phyloP scores from a whole-genome alignment of 2,113 vertebrate genomes.

The Pollimyrus isidori region DNA sequence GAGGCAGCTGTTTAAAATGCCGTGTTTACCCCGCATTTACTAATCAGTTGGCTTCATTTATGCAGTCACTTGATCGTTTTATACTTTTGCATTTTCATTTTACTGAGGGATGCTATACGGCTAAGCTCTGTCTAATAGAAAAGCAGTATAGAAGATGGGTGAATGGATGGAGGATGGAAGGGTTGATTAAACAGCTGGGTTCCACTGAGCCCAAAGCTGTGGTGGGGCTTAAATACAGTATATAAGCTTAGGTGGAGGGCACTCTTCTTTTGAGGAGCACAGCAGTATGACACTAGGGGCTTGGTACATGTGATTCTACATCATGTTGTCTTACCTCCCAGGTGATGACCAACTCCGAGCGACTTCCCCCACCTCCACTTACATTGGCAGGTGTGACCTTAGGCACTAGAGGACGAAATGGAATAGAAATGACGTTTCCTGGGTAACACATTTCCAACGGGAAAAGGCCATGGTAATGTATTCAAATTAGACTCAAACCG shows the following conservation, averaged over 20 bases:
- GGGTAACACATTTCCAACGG: background rate
- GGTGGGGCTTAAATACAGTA: background rate
- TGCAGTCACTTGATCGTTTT: background rate
- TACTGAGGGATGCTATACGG: background rate
- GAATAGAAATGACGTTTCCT: slow-evolving; percentile 18
- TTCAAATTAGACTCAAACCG: slow-evolving; percentile 10
- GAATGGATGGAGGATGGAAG: background rate
- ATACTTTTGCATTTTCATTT: background rate
- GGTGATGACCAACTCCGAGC: slow-evolving; percentile 93
- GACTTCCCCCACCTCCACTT: slow-evolving; percentile 92
- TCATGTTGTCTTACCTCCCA: slow-evolving; percentile 82
- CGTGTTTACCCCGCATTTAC: background rate
- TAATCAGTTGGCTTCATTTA: background rate
- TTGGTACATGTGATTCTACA: slow-evolving; percentile 19
- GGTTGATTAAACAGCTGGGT: background rate
- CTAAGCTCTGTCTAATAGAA: background rate
- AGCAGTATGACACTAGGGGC: slow-evolving; percentile 14
- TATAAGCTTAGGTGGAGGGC: background rate
- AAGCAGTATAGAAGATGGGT: background rate
- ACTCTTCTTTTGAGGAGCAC: slow-evolving; percentile 29
- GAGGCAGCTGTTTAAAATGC: background rate
- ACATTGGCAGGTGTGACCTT: slow-evolving; percentile 93
- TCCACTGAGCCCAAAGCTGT: background rate
- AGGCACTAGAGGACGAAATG: slow-evolving; percentile 67
- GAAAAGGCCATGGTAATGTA: background rate